Evolutionary conservation across 2,113 vertebrate genomes (phyloP), one percentile per base, ranked within the genome.

Genomic region (Amazona vittata): DNA sequence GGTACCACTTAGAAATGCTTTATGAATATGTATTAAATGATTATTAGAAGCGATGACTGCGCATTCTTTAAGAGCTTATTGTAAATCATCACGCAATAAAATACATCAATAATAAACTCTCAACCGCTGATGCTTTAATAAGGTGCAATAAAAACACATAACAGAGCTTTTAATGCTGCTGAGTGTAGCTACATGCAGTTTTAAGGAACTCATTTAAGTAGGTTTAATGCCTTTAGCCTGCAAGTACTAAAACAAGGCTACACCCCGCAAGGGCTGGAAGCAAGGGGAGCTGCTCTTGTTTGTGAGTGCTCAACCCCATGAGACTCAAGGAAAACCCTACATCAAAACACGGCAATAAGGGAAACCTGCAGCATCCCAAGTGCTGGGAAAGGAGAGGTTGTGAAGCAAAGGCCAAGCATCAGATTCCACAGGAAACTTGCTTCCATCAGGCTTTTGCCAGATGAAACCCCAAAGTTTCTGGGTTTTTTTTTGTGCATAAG

Each of bases 61-160:
- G n/a, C n/a, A n/a, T n/a, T n/a, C n/a, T n/a, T n/a, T n/a, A n/a
- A n/a, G n/a, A n/a, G n/a, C n/a, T n/a, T n/a, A n/a, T n/a, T n/a
- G n/a, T 91, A 96, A 95, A 94, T 93, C 84, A 78, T 14, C 44
- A 2, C 5, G 80, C 83, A 86, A 86, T 91, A 94, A 96, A 95
- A 50, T 31, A 35, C 70, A 59, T 65, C 43, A 59, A 85, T 85
- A 84, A 96, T 87, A 96, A 93, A 95, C 89, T 93, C 67, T 37
- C 65, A 24, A 20, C 69, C 69, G 24, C 43, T 43, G 74, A 83
- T 59, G 86, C 91, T 71, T 79, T 93, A 95, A 91, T 86, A 90
- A 75, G 81, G 60, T 14, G 41, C 74, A 79, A 74, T 94, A 93
- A 95, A 94, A 94, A 77, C 80, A 91, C 22, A 0, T 33, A 39